phyloP scores from a whole-genome alignment of 53 echinoderm and acorn worm genomes.

The Patiria pectinifera region DNA sequence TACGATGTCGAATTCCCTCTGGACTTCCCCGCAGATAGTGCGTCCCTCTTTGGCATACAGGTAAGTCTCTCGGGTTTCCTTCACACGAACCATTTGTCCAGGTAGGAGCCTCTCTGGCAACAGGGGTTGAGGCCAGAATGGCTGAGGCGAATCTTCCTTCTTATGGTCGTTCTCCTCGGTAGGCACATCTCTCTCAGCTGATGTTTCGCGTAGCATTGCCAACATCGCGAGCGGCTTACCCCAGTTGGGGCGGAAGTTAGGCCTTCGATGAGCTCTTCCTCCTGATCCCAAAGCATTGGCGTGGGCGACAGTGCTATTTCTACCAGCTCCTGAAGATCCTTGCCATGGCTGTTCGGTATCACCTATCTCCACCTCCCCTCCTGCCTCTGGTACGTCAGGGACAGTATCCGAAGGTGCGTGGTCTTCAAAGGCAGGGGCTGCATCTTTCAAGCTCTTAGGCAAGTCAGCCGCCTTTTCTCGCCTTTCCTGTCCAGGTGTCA shows the following conservation, averaged over 20 bases:
- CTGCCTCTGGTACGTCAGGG: not conserved
- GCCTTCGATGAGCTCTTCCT: not conserved
- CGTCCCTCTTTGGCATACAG: conserved; percentile 19
- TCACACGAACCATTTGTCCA: conserved; percentile 1
- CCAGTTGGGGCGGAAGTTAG: not conserved
- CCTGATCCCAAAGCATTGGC: not conserved
- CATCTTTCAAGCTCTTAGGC: not conserved
- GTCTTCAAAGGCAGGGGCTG: not conserved
- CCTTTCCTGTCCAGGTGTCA: not conserved
- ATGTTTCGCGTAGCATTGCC: not conserved
- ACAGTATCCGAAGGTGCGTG: not conserved
- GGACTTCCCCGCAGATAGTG: conserved; percentile 20
- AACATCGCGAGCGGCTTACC: conserved; percentile 12
- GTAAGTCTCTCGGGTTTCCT: conserved; percentile 21
- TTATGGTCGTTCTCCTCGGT: not conserved
- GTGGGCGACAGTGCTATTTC: not conserved
- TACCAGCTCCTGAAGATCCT: not conserved
- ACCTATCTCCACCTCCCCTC: not conserved
- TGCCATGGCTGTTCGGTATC: not conserved
- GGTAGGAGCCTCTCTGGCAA: conserved; percentile 25
- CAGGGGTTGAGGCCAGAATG: conserved; percentile 15
- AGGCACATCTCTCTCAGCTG: not conserved
- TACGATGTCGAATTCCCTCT: conserved; percentile 4
- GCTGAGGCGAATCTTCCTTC: not conserved
- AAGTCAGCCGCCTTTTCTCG: not conserved